Percentiles rank a stretch among this genome's conserved stretches.
These are phyloP conservation scores for Centroberyx gerrardi DNA, from an alignment of 2,797 vertebrate genomes.

Conservation along the genomic window DNA sequence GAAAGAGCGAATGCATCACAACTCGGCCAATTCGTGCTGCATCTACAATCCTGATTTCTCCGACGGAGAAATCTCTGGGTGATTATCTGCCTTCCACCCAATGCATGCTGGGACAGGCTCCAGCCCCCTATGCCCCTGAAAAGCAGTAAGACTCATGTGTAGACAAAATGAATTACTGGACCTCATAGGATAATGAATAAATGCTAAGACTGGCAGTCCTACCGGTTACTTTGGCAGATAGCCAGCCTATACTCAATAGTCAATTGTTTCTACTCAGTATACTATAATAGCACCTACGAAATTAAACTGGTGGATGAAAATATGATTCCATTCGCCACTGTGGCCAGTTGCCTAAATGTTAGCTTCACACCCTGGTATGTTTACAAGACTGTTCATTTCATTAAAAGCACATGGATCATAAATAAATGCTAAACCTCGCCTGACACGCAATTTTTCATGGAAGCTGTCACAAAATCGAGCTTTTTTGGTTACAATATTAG, in stretches of 20 bases:
- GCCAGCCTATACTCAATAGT: neutral
- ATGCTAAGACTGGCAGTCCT: no score
- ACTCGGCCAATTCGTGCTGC: no score
- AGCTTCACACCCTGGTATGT: conserved; percentile 36
- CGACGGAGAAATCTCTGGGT: no score
- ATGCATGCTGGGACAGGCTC: no score
- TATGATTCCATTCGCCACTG: neutral
- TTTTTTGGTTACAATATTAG: conserved; percentile 8
- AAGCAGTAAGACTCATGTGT: no score
- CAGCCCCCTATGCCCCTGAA: no score
- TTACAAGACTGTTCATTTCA: conserved; percentile 35
- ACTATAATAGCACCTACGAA: neutral
- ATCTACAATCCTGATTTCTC: no score
- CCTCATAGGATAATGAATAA: no score
- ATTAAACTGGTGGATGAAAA: conserved; percentile 10
- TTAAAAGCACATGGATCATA: conserved; percentile 42
- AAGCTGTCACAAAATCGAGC: conserved; percentile 9
- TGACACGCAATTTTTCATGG: conserved; percentile 7
- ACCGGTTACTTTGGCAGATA: no score
- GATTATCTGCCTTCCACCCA: no score
- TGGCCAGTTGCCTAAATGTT: conserved; percentile 17
- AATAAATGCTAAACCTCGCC: conserved; percentile 17
- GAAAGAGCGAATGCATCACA: no score
- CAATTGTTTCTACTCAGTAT: conserved; percentile 9
- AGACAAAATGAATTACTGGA: no score